phyloP scores from a whole-genome alignment of 2,888 invertebrate species.

The Stenodema calcarata region DNA sequence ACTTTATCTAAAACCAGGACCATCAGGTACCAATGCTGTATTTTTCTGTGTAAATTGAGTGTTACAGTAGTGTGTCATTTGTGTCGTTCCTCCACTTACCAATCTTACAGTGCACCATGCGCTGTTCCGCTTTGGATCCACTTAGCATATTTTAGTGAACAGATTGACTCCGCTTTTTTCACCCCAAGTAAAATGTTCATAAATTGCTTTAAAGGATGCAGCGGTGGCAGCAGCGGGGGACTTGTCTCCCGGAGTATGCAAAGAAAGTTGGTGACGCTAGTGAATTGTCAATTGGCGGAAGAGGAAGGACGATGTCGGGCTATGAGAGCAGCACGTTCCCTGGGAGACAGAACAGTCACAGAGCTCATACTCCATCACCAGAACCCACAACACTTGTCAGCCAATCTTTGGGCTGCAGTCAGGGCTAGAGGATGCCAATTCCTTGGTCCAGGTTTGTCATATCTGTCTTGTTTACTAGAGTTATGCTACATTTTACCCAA shows the following conservation, averaged over 20 bases:
- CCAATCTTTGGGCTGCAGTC: constrained; percentile 97
- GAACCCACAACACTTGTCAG: constrained; percentile 91
- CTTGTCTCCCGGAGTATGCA: constrained; percentile 90
- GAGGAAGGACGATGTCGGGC: constrained; percentile 84
- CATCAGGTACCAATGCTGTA: constrained; percentile 58
- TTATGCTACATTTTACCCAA: too few species aligned
- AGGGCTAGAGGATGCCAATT: constrained; percentile 97
- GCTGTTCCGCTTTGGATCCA: neutral
- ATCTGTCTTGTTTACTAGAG: too few species aligned
- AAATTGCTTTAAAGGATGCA: constrained; percentile 34
- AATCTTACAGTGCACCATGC: too few species aligned
- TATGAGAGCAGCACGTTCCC: constrained; percentile 83
- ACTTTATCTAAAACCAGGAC: constrained; percentile 82
- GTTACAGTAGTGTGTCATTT: too few species aligned
- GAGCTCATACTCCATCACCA: constrained; percentile 94
- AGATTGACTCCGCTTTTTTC: neutral
- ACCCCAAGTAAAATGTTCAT: neutral
- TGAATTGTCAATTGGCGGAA: constrained; percentile 91
- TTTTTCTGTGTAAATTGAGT: too few species aligned
- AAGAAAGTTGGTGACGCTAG: constrained; percentile 87
- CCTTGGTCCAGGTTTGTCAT: constrained; percentile 77
- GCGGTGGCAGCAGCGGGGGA: constrained; percentile 58
- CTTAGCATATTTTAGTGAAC: too few species aligned
- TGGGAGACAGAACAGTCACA: constrained; percentile 92
- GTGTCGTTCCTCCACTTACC: too few species aligned